phyloP scores from a whole-genome alignment of 2,888 invertebrate genomes.

The Drosophila ezoana region DNA sequence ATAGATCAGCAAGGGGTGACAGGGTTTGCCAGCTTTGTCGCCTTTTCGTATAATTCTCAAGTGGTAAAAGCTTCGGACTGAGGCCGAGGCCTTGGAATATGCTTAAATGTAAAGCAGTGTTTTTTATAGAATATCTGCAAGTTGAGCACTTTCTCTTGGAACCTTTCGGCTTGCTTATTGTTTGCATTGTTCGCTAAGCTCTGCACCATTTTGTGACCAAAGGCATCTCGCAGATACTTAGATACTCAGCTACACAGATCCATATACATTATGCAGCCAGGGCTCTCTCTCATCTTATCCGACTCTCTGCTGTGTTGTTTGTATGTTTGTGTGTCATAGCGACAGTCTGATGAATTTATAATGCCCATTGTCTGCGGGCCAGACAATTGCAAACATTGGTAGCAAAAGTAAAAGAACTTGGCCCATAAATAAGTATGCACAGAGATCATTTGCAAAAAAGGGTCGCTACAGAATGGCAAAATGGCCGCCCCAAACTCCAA shows the following conservation, averaged over 20 bases:
- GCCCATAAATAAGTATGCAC: slow-evolving; percentile 56
- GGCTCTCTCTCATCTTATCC: slow-evolving; percentile 15
- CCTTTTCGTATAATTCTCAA: too few species aligned
- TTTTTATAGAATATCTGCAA: slow-evolving; percentile 5
- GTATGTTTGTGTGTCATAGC: slow-evolving; percentile 54
- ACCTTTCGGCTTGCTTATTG: slow-evolving; percentile 35
- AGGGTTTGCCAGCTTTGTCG: too few species aligned
- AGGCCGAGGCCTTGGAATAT: too few species aligned
- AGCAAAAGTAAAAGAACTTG: slow-evolving; percentile 56
- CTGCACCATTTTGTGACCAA: slow-evolving; percentile 77
- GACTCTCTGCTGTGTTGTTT: slow-evolving; percentile 5
- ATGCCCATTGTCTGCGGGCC: slow-evolving; percentile 74
- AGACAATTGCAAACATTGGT: slow-evolving; percentile 73
- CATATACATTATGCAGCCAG: slow-evolving; percentile 74
- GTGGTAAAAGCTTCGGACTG: too few species aligned
- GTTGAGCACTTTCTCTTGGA: neutral
- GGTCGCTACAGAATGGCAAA: slow-evolving; percentile 55
- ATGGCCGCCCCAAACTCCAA: slow-evolving; percentile 36
- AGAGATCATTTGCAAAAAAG: slow-evolving; percentile 56
- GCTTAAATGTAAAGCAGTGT: too few species aligned
- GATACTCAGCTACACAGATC: slow-evolving; percentile 40
- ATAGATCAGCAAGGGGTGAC: too few species aligned
- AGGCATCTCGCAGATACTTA: slow-evolving; percentile 69
- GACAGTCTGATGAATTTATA: slow-evolving; percentile 78
- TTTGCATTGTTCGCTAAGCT: slow-evolving; percentile 73